A percentile compares a stretch with the other conserved stretches of the same genome.
These are phyloP conservation scores for Cynaeus angustus DNA, from an alignment of 2,888 invertebrate genomes.

Conservation along the genomic window DNA sequence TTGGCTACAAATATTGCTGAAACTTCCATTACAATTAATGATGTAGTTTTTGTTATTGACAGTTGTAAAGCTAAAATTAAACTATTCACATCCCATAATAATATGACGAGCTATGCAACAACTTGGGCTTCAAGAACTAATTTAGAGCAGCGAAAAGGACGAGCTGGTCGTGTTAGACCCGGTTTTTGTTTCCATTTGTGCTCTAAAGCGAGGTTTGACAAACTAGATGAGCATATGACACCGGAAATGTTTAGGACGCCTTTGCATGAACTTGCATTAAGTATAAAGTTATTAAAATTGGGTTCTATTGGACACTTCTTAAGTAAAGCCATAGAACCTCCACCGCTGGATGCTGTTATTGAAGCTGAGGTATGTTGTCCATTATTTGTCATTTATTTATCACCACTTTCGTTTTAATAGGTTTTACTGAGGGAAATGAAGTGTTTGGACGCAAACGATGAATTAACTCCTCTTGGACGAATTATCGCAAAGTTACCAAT, in stretches of 20 bases:
- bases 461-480: conserved; percentile 93
- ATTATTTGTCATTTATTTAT: too few species aligned
- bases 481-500: conserved; percentile 96
- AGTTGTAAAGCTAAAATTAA: conserved; percentile 98
- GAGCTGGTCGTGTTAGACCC: conserved; percentile 95
- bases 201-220: conserved; percentile 79
- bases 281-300: conserved; percentile 90
- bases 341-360: conserved; percentile 97
- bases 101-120: conserved; percentile 98
- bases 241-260: conserved; percentile 99
- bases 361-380: conserved; percentile 93
- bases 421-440: conserved; percentile 84
- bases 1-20: conserved; percentile 99
- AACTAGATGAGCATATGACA: conserved; percentile 91
- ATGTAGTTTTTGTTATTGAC: conserved; percentile 98
- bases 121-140: conserved; percentile 97
- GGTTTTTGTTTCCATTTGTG: conserved; percentile 97
- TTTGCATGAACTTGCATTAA: conserved; percentile 93
- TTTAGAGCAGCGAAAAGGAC: conserved; percentile 92
- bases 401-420: conserved; percentile 51
- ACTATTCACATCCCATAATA: conserved; percentile 97
- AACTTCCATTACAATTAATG: conserved; percentile 98
- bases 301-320: conserved; percentile 96
- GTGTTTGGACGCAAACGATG: conserved; percentile 90
- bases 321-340: conserved; percentile 96